Base-by-base conservation (phyloP, 2,797 vertebrate genomes). In the Schizopygopsis pylzovi region DNA sequence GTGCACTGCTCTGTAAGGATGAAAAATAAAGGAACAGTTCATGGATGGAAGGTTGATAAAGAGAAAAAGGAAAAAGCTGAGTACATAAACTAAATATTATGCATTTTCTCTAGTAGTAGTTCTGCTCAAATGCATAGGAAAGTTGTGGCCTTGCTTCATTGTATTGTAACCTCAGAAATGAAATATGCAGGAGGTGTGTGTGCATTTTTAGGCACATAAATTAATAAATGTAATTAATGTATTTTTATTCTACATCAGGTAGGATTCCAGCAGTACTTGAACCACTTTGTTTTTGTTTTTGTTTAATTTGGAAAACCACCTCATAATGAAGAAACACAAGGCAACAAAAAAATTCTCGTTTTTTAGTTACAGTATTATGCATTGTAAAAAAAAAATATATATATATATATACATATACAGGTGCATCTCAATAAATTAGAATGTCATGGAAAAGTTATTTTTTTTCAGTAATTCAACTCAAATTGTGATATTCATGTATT, bases 1-100 rank as follows among this genome's bases (percentile, higher is more conserved):
- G 95, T 9, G 98, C 97, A 0, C 96, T 96, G 93, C 98, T 99
- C 98, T 99, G 95, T 81, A 81, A 87, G 47, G 85, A 79, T 12
- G 39, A 85, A 52, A 59, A 56, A 77, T 72, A 4, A 45, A 82
- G 45, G 11, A 41, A 41, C 39, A 71, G 10, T 59, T 49, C n/a
- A 41, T 39, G 1, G 67, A 67, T 2, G 18, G 25, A 10, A 61
- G 33, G 28, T 67, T 20, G 16, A 67, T 67, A 67, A 67, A 37
- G 33, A 39, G 65, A 18, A 18, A 33, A 3, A 37, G 8, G 12
- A 9, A 59, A 9, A 18, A 37, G 15, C 4, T 4, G 15, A 39
- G 7, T 18, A 67, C 37, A 37, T 67, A 67, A 18, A 37, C 33
- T 4, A 39, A 68, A 39, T 37, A 68, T 20, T 18, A 39, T 39